Base-by-base conservation (phyloP, 2,113 vertebrate genomes). In the Morone saxatilis region DNA sequence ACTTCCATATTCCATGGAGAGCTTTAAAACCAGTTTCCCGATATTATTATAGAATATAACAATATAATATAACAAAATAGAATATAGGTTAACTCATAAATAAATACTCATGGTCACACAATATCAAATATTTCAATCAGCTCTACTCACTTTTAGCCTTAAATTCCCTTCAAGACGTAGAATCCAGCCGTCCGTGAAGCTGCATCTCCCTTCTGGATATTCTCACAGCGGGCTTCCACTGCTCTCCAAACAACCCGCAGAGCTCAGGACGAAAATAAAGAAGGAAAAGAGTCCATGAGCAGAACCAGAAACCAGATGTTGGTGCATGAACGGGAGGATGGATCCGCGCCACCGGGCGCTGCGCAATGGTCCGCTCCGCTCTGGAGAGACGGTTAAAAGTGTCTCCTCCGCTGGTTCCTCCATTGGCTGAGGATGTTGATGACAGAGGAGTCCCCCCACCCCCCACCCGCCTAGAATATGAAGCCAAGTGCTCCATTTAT, bases 381-480 rank as follows among this genome's bases (percentile, higher is more conserved):
- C 86, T 22, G 66, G 66, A 84, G 87, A 50, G 9, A n/a, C 68
- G 45, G 48, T 40, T 62, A 69, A 87, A 31, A 88, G 83, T 43
- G 85, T 80, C 79, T 83, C 76, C 77, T 57, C 50, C 65, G 38
- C 74, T 66, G 87, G 36, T 70, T 67, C 31, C 71, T 82, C 84
- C 65, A 89, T 86, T 88, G 91, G 89, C 16, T 85, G 83, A 79
- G 22, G 66, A 81, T 62, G 85, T 7, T 73, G 82, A 80, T 83
- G 91, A 86, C 76, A 79, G 53, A 22, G 9, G 38, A 70, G 2
- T 7, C 65, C 71, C 73, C 22, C 12, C 25, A 1, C n/a, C n/a
- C 5, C n/a, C 40, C 2, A 31, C 2, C 19, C 66, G 60, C 73
- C 66, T 38, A 50, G 45, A 41, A 63, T 6, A 19, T 51, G 59